Evolutionary conservation across 2,797 vertebrate species (phyloP), one percentile per base, ranked within the genome.

Genomic region (Vipera latastei): DNA sequence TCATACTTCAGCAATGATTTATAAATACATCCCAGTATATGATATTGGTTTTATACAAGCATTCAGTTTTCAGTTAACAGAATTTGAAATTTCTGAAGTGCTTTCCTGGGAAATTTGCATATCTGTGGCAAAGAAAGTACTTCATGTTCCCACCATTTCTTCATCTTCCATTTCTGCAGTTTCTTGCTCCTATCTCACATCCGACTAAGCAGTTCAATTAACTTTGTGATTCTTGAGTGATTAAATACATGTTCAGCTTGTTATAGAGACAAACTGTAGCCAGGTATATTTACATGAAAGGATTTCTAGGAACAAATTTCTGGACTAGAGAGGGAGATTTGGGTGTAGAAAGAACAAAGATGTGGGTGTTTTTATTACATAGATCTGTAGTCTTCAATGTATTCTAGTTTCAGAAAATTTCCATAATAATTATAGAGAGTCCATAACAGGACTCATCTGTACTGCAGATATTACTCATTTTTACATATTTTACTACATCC

Each of bases 191-290:
- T 51, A 56, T 97, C 97, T 98, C 96, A 97, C 97, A 98, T 98
- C 97, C 97, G 98, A 97, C 97, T 97, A 98, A 98, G 97, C 98
- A 97, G 96, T 98, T 98, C 98, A 97, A 98, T 98, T 98, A 98
- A 98, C 98, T 97, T 97, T 91, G 96, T 96, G 97, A 98, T 98
- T 97, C 98, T 98, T 96, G 97, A 95, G 96, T 97, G 94, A 94
- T 98, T 98, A 98, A 98, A 98, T 98, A 98, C 97, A 97, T 97
- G 96, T 97, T 97, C 97, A 57, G 48, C 96, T 98, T 98, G 98
- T 98, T 98, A 98, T 96, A 92, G 93, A 91, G 97, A 83, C 20
- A 95, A 97, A 96, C 97, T 59, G 97, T 97, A 96, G 94, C 94
- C 95, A 97, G 98, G 97, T 96, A 96, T 94, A 92, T 95, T 96